Conservation (phyloP, 2,797 vertebrate species). For the Gymnoscopelus braueri region DNA sequence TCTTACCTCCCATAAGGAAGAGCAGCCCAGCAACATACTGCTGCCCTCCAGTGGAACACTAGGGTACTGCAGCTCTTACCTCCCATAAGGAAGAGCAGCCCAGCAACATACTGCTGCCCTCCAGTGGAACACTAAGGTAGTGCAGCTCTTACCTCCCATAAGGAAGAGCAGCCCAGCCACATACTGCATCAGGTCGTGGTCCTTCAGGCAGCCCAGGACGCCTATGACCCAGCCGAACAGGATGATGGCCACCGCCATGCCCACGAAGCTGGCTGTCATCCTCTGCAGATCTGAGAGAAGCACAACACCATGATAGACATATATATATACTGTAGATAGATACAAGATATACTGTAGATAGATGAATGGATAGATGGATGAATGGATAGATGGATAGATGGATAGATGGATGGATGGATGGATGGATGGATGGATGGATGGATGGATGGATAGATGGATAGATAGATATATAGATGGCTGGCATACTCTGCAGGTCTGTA, state of each 20-base stretch:
- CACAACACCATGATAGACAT: no score
- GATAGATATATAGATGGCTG: no score
- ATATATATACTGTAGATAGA: no score
- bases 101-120: slow-evolving; percentile 87
- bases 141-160: slow-evolving; percentile 86
- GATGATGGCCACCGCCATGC: slow-evolving; percentile 94
- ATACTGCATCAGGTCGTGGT: slow-evolving; percentile 96
- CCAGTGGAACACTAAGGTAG: slow-evolving; percentile 49
- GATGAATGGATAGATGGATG: no score
- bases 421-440: no score
- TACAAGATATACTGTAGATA: no score
- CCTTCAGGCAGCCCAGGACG: slow-evolving; percentile 90
- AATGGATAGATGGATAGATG: no score
- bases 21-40: slow-evolving; percentile 92
- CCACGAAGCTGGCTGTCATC: slow-evolving; percentile 94
- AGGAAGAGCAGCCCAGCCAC: slow-evolving; percentile 95
- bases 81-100: slow-evolving; percentile 96
- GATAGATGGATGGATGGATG: no score
- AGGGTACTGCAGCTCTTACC: slow-evolving; percentile 68
- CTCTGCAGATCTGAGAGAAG: slow-evolving; percentile 85
- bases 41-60: slow-evolving; percentile 60
- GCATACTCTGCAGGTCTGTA: no score
- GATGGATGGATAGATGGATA: no score
- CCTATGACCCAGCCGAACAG: slow-evolving; percentile 93
- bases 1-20: slow-evolving; percentile 92